A percentile compares a stretch with the other conserved stretches of the same genome.
These are phyloP conservation scores for Dipodomys stephensi DNA, from an alignment of 2,113 vertebrate species.

Conservation along the genomic window DNA sequence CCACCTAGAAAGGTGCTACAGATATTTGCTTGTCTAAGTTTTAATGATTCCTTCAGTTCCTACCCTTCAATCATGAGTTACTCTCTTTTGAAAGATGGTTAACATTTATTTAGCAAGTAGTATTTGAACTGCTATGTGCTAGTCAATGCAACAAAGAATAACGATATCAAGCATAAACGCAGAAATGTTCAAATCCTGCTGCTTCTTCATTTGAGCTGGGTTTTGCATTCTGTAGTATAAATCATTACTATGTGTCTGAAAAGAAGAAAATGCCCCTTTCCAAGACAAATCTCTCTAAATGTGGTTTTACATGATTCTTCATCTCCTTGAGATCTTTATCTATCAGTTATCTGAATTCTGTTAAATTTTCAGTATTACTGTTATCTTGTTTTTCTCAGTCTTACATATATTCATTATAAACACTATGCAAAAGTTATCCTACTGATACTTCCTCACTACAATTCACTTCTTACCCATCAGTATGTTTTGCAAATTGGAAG, in stretches of 20 bases:
- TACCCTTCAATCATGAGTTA: background rate
- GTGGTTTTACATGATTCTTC: background rate
- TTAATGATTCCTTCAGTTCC: background rate
- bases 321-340: background rate
- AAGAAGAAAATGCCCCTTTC: background rate
- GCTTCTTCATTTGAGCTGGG: background rate
- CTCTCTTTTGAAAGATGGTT: background rate
- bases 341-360: background rate
- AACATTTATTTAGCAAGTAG: background rate
- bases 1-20: background rate
- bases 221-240: background rate
- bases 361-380: background rate
- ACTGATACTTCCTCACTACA: background rate
- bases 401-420: background rate
- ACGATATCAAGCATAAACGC: background rate
- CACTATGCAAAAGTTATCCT: background rate
- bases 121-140: background rate
- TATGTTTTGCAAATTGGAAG: conserved; percentile 25
- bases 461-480: background rate
- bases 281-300: background rate
- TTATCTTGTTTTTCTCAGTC: background rate
- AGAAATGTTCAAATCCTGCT: background rate
- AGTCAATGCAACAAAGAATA: background rate
- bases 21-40: background rate
- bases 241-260: background rate